Conservation (phyloP, 2,113 vertebrate species). For the Leucopternis melanops region DNA sequence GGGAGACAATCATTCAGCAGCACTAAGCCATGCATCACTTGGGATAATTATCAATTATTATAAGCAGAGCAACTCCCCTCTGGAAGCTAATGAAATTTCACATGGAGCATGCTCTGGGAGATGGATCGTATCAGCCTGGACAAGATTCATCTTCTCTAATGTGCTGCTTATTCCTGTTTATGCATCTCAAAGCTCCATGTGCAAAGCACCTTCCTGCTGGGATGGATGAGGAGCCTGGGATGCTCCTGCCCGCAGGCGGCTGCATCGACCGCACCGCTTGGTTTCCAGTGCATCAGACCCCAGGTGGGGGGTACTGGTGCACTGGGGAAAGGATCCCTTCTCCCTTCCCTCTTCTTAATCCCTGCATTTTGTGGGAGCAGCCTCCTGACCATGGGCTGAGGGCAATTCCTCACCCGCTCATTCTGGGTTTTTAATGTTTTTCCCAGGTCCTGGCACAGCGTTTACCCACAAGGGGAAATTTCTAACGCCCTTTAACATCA, state of each 20-base stretch:
- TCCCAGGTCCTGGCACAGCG: neutral
- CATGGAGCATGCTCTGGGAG: neutral
- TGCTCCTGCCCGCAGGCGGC: fast-evolving
- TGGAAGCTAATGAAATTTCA: constrained; percentile 1
- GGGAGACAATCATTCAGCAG: neutral
- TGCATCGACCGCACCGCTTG: fast-evolving
- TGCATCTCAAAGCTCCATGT: neutral
- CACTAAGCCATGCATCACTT: neutral
- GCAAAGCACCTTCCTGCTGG: neutral
- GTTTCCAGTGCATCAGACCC: fast-evolving
- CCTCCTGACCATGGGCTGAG: no score
- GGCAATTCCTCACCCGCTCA: no score
- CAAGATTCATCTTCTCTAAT: neutral
- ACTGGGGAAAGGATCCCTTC: neutral
- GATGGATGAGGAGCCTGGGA: neutral
- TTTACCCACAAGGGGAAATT: neutral
- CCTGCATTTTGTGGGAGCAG: neutral
- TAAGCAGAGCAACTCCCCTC: neutral
- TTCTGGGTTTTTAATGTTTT: neutral
- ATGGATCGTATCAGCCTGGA: neutral
- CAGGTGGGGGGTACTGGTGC: no score
- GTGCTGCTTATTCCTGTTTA: neutral
- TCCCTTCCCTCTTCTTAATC: neutral
- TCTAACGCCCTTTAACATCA: neutral
- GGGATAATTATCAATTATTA: constrained; percentile 3